phyloP scores from a whole-genome alignment of 2,797 vertebrate genomes.

The Dicrostonyx torquatus region DNA sequence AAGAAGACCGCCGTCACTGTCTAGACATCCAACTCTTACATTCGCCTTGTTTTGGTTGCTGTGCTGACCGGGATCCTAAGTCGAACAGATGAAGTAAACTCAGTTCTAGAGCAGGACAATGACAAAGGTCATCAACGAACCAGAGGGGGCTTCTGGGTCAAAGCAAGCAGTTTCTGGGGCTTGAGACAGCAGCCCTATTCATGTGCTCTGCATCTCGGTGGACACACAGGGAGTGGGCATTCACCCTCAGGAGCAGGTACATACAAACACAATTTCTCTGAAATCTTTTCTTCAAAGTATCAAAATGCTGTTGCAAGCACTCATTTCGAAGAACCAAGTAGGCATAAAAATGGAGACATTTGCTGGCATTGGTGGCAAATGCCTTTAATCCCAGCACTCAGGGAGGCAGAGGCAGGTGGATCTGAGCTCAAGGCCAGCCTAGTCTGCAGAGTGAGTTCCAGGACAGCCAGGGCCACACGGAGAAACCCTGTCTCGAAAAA shows the following conservation, averaged over 20 bases:
- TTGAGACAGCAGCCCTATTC: background rate
- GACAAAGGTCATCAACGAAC: background rate
- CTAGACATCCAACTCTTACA: background rate
- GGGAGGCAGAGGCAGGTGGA: background rate
- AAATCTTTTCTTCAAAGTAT: slow-evolving; percentile 13
- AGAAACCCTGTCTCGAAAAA: background rate
- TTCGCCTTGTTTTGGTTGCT: background rate
- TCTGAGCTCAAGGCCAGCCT: background rate
- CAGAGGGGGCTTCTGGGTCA: background rate
- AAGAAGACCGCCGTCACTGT: too few relatives aligned
- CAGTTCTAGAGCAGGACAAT: background rate
- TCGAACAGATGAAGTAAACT: background rate
- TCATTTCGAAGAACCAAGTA: background rate
- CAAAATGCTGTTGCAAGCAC: slow-evolving; percentile 19
- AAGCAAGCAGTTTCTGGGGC: background rate
- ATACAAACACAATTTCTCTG: background rate
- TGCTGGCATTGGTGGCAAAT: too few relatives aligned
- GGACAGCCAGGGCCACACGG: background rate
- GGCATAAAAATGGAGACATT: background rate
- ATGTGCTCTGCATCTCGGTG: background rate
- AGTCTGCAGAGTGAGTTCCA: background rate
- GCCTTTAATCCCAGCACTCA: background rate
- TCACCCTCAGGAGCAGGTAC: background rate
- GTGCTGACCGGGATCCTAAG: background rate
- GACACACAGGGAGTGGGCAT: background rate